Conservation (phyloP, 1,140 invertebrate species). For the Drosophila bocki region DNA sequence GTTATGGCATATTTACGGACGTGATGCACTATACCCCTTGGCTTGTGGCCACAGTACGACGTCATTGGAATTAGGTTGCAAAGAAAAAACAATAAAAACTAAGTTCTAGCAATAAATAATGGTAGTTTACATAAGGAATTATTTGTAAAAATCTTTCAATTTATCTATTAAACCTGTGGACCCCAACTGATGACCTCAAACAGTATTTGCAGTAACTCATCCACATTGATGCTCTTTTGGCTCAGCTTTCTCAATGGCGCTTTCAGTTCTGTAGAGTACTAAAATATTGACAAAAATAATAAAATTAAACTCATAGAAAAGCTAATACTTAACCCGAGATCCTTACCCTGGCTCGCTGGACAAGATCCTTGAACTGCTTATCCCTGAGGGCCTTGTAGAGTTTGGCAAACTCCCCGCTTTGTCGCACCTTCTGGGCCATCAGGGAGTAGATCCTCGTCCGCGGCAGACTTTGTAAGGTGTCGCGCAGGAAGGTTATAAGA, state of each 20-base stretch:
- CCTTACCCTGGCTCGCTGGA: conserved; percentile 58
- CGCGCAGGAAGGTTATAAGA: conserved; percentile 60
- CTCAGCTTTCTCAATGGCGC: conserved; percentile 20
- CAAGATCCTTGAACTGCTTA: conserved; percentile 56
- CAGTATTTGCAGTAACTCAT: conserved; percentile 61
- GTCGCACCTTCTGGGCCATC: conserved; percentile 61
- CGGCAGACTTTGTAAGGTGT: conserved; percentile 58
- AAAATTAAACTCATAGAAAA: neutral
- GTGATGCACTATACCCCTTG: conserved; percentile 2
- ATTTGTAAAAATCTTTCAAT: neutral
- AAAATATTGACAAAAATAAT: neutral
- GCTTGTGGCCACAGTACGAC: neutral
- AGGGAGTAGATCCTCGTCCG: conserved; percentile 55
- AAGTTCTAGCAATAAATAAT: neutral
- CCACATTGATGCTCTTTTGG: conserved; percentile 57
- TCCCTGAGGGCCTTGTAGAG: conserved; percentile 58
- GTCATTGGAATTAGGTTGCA: neutral
- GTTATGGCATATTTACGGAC: conserved; percentile 8
- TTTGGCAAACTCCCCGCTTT: conserved; percentile 59
- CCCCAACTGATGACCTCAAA: conserved; percentile 72
- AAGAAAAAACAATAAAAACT: neutral
- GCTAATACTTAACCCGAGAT: accelerated
- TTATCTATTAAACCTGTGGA: conserved; percentile 26
- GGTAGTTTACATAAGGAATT: neutral
- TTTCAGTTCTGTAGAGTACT: conserved; percentile 47